Evolutionary conservation across 2,888 invertebrate species (phyloP).

Genomic region (Brachyptera putata): DNA sequence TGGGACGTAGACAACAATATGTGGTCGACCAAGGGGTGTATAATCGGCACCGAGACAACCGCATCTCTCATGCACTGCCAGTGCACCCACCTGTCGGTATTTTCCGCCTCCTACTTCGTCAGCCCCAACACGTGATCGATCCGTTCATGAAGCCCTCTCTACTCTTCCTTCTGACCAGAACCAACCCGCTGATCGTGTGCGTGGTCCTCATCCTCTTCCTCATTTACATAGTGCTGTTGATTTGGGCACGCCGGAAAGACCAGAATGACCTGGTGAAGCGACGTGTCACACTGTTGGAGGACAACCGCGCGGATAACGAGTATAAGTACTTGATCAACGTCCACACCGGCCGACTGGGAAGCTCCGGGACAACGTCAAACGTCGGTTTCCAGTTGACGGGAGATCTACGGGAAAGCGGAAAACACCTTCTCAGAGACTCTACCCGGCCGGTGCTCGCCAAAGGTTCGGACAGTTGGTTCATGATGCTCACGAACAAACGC

Average conservation of each 20-base stretch:
- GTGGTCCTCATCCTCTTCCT: neutral
- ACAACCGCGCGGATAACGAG: neutral
- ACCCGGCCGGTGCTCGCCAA: neutral
- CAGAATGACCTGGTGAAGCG: neutral
- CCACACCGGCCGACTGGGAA: neutral
- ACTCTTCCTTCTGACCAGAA: neutral
- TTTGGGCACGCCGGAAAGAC: constrained; percentile 1
- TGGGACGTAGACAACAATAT: neutral
- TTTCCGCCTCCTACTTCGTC: neutral
- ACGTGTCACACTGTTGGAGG: neutral
- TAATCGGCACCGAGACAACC: neutral
- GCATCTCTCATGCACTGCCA: neutral
- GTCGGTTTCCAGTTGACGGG: neutral
- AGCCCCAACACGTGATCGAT: neutral
- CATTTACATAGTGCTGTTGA: neutral
- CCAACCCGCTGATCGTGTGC: neutral
- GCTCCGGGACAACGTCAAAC: neutral
- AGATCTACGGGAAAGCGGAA: neutral
- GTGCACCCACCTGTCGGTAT: neutral
- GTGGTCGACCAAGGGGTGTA: neutral
- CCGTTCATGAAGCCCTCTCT: neutral
- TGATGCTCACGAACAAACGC: neutral
- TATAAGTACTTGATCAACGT: neutral
- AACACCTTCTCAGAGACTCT: neutral
- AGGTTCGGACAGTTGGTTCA: neutral